Base-by-base conservation (phyloP, 2,888 invertebrate species). In the Allacma fusca region DNA sequence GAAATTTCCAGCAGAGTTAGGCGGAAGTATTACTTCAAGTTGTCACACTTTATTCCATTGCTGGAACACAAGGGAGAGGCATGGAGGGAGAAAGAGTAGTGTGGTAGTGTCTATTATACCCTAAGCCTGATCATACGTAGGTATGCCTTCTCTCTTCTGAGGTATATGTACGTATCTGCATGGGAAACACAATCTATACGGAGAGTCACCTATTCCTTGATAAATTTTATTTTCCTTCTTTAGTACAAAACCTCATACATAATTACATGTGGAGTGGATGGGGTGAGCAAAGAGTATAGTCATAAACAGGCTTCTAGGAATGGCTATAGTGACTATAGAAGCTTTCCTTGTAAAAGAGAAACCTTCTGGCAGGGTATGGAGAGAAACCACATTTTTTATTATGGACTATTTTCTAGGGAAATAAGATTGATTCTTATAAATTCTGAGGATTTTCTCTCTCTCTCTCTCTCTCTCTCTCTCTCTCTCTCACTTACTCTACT, bases 11-110 rank as follows among this genome's bases (percentile, higher is more conserved):
- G 67, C 74, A 65, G 74, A 44, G 74, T 64, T 13, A 19, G 67
- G n/a, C 65, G 74, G 74, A 74, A 74, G 74, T 74, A 74, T 74
- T 74, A 74, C 74, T 74, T 74, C 67, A 74, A 64, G 65, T 74
- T 74, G 74, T 74, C 74, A 74, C 74, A 67, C 65, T 65, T 74
- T 74, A 44, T 65, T 73, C 59, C 21, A 29, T 21, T 26, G 23
- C 40, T 68, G 40, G 29, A 68, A 68, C n/a, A 68, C 21, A 34
- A 29, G 68, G 62, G 62, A 26, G 26, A 26, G 26, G 4, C 1
- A 62, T 23, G 4, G 26, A 62, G 62, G 4, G 4, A 57, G 16
- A 57, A 62, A 62, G 4, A 62, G 40, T 1, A 40, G n/a, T 40
- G 26, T 19, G 65, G 7, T 19, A 21, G 21, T 62, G 62, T 62